Evolutionary conservation across 2,888 invertebrate genomes (phyloP).

Genomic region (Labia minor): DNA sequence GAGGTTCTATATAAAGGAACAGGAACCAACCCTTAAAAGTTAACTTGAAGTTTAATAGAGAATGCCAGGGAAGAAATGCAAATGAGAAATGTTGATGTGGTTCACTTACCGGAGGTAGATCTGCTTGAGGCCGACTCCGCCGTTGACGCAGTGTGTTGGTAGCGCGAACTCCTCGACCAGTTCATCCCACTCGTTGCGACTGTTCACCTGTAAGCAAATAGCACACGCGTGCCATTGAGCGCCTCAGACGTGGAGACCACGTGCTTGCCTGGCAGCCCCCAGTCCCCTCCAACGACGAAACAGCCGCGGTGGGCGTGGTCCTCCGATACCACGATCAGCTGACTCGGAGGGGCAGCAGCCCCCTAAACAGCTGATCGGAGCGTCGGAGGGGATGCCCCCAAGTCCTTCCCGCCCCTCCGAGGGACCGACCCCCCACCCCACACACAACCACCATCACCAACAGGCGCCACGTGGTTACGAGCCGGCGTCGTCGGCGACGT

Average conservation of each 20-base stretch:
- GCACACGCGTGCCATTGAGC: conserved; percentile 15
- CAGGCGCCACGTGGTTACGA: conserved; percentile 4
- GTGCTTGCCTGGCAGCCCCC: conserved; percentile 20
- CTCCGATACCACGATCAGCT: conserved; percentile 28
- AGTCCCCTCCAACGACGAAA: conserved; percentile 22
- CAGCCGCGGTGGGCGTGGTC: conserved; percentile 22
- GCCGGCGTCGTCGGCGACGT: conserved; percentile 16
- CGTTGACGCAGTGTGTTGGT: conserved; percentile 79
- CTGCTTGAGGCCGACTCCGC: conserved; percentile 71
- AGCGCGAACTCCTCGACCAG: conserved; percentile 64
- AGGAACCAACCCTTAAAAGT: too few species aligned
- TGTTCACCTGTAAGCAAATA: conserved; percentile 58
- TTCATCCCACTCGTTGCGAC: conserved; percentile 77
- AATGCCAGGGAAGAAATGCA: too few species aligned
- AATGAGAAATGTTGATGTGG: too few species aligned
- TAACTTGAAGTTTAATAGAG: too few species aligned
- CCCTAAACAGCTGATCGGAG: conserved; percentile 18
- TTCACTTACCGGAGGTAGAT: conserved; percentile 66
- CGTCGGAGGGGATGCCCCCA: background rate
- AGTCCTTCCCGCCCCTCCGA: background rate
- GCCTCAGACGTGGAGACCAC: conserved; percentile 8
- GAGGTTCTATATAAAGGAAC: too few species aligned
- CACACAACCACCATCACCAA: background rate
- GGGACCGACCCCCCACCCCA: conserved; percentile 8
- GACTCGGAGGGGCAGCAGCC: conserved; percentile 27